Evolutionary conservation across 2,888 invertebrate genomes (phyloP), one percentile per base, ranked within the genome.

Genomic region (Ormyrus nitidulus): DNA sequence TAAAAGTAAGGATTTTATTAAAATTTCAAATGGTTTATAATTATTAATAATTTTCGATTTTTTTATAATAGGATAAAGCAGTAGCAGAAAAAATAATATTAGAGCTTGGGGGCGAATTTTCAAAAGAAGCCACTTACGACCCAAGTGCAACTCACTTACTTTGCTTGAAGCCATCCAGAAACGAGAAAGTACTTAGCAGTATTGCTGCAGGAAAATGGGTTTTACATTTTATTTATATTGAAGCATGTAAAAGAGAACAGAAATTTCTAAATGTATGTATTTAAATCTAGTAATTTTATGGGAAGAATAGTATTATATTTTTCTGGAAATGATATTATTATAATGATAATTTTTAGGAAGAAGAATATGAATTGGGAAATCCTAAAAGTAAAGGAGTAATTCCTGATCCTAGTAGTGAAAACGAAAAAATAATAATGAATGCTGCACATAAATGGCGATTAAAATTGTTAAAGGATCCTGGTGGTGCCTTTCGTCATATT

Each of bases 171-270:
- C 94, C 95, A 0, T 92, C 93, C 8, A 93, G 97, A 79, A 97
- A 96, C 87, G 98, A 98, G 92, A 98, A 98, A 91, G 94, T 96
- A 91, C 91, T 98, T 48, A 95, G 95, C 0, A 95, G 95, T 79
- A 94, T 98, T 81, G 97, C 98, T 0, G 93, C 96, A 0, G 98
- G 98, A 19, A 95, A 96, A 85, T 98, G 97, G 97, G 93, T 98
- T 10, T 90, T 98, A n/a, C 96, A 96, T 85, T 93, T 94, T 1
- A 93, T 94, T 0, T 98, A 97, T 86, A 91, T 98, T 1, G 93
- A 93, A 6, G 92, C 94, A 65, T 96, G 95, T 76, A 90, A 93
- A 8, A 91, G 92, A 48, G 91, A 91, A 0, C 93, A 93, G 0
- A 86, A 86, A 79, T 95, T 96, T 87, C 88, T 96, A 5, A 90